These are phyloP conservation scores for Xylophagus ater DNA, from an alignment of 2,888 invertebrate genomes.

Conservation along the genomic window DNA sequence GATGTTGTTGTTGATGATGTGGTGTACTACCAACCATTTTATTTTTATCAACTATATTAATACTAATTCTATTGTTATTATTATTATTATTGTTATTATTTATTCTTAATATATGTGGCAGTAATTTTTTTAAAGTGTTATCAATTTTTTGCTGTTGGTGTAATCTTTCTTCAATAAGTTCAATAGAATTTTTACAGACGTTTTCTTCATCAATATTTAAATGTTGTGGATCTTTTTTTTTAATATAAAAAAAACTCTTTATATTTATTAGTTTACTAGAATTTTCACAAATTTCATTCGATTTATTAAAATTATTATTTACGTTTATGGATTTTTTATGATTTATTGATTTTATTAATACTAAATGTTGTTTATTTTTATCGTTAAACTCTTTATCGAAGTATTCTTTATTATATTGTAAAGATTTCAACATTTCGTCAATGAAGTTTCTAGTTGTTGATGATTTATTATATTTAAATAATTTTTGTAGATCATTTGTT, in stretches of 20 bases:
- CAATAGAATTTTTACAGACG: background rate
- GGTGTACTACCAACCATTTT: constrained; percentile 16
- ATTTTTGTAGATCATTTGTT: background rate
- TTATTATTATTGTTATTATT: constrained; percentile 17
- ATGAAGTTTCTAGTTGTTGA: constrained; percentile 2
- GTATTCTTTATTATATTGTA: background rate
- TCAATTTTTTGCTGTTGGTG: background rate
- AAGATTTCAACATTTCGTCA: constrained; percentile 14
- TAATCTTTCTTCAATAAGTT: background rate
- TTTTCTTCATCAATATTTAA: constrained; percentile 1
- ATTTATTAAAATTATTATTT: background rate
- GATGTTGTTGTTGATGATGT: constrained; percentile 12
- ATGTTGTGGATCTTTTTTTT: constrained; percentile 1
- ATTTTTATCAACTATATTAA: constrained; percentile 8
- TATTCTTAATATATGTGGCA: constrained; percentile 14
- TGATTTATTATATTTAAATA: background rate
- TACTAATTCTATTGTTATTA: constrained; percentile 11
- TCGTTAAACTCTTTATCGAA: constrained; percentile 1
- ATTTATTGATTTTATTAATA: background rate
- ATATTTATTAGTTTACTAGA: background rate
- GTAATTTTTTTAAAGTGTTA: constrained; percentile 9
- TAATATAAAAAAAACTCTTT: background rate
- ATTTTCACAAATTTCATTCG: background rate
- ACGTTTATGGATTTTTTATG: background rate
- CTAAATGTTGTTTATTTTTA: constrained; percentile 4